Conservation (phyloP, 2,888 invertebrate species). For the Drosophila multiciliata region DNA sequence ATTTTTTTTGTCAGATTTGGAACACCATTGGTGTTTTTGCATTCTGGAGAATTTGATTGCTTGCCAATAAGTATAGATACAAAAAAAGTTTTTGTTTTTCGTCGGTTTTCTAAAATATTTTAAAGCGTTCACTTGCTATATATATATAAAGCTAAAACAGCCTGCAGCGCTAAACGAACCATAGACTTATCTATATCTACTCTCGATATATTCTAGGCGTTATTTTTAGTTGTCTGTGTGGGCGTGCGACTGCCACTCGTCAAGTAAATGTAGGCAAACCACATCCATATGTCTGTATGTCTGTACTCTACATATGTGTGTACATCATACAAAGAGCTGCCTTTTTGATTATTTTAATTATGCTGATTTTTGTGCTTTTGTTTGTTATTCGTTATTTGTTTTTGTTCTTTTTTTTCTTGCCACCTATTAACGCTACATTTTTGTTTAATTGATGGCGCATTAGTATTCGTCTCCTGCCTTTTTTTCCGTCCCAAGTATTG, state of each 20-base stretch:
- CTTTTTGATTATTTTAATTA: conserved; percentile 64
- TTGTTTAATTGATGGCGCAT: conserved; percentile 79
- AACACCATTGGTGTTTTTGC: not conserved
- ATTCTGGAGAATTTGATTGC: conserved; percentile 40
- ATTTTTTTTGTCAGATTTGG: conserved; percentile 9
- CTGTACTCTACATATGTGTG: not conserved
- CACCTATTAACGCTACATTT: conserved; percentile 73
- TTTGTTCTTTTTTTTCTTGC: conserved; percentile 28
- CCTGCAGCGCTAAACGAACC: conserved; percentile 43
- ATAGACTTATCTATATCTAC: conserved; percentile 41
- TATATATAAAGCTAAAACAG: conserved; percentile 40
- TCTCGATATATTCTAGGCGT: conserved; percentile 29
- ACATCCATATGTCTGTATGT: conserved; percentile 25
- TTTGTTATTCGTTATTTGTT: conserved; percentile 20
- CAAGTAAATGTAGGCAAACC: conserved; percentile 64
- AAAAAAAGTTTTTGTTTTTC: conserved; percentile 27
- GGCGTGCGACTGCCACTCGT: conserved; percentile 59
- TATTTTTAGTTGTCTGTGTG: conserved; percentile 71
- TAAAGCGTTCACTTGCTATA: conserved; percentile 40
- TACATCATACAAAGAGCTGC: conserved; percentile 13
- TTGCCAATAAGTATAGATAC: conserved; percentile 24
- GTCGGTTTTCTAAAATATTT: conserved; percentile 31
- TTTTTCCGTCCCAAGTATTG: conserved; percentile 33
- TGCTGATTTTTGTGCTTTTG: conserved; percentile 28
- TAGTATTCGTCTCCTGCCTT: conserved; percentile 23